Evolutionary conservation across 2,888 invertebrate genomes (phyloP).

Genomic region (Toxonevra muliebris): DNA sequence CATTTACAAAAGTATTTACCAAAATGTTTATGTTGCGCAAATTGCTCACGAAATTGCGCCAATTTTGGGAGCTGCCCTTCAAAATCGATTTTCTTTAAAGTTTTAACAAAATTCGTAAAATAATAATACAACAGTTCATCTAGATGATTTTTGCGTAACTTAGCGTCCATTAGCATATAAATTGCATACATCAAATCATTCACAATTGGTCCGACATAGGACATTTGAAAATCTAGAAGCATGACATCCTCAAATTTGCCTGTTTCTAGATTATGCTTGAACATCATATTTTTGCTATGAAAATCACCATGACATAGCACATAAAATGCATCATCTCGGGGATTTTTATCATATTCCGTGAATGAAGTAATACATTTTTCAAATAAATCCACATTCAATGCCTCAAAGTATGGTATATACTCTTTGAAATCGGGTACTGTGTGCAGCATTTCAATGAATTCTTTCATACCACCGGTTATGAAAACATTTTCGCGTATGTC

Average conservation of each 20-base stretch:
- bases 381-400: slow-evolving; percentile 4
- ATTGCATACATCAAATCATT: slow-evolving; percentile 48
- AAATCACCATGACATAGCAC: slow-evolving; percentile 54
- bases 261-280: slow-evolving; percentile 32
- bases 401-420: slow-evolving; percentile 32
- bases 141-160: slow-evolving; percentile 37
- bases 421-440: slow-evolving; percentile 14
- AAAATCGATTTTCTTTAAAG: slow-evolving; percentile 45
- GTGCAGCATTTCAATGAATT: slow-evolving; percentile 25
- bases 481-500: neutral
- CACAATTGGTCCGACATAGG: slow-evolving; percentile 46
- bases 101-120: slow-evolving; percentile 44
- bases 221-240: slow-evolving; percentile 51
- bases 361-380: slow-evolving; percentile 11
- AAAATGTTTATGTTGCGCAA: slow-evolving; percentile 37
- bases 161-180: slow-evolving; percentile 42
- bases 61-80: slow-evolving; percentile 43
- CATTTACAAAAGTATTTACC: too few relatives aligned
- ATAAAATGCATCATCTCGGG: slow-evolving; percentile 38
- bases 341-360: slow-evolving; percentile 34
- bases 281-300: slow-evolving; percentile 52
- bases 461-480: slow-evolving; percentile 16
- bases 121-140: slow-evolving; percentile 49
- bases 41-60: slow-evolving; percentile 39
- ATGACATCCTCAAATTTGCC: slow-evolving; percentile 42